Evolutionary conservation across 2,797 vertebrate species (phyloP), one percentile per base, ranked within the genome.

Genomic region (Hybognathus amarus): DNA sequence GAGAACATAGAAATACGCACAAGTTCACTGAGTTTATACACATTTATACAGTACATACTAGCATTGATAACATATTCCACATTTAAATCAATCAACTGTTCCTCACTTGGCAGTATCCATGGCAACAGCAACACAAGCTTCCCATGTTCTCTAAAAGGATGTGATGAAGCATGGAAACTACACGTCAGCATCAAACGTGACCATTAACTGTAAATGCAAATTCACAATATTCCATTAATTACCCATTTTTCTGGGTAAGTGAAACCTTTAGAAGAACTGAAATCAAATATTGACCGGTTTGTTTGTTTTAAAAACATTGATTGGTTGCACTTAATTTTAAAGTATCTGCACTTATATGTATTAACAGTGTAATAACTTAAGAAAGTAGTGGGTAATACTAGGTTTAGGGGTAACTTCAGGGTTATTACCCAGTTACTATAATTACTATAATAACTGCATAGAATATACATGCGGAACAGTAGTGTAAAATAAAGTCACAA

Each of bases 41-140:
- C 56, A 63, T 45, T 13, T 71, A 71, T 12, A 50, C 30, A 52
- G 8, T 3, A 50, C 76, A 42, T 50, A n/a, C 17, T 12, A 47
- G n/a, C 42, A 83, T 30, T 56, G 30, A 67, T 79, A 11, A 67
- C 30, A 42, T 42, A 54, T 27, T 68, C 8, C 15, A 40, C n/a
- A 40, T 20, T 9, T 56, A 68, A 67, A 36, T 36, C 18, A 18
- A 63, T 64, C 6, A 66, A 50, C 5, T 45, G 38, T 38, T 77
- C 22, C 42, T 64, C 64, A 69, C 47, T 71, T 5, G n/a, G 6
- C 61, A 42, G 54, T 63, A 22, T 70, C 75, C 82, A 78, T 78
- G 42, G 54, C 15, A 78, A 78, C 74, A 70, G 38, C 38, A 4
- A 64, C 56, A 64, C 56, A 71, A 56, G 40, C 40, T 81, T 30